phyloP scores from a whole-genome alignment of 2,113 vertebrate species.

The Nesoenas mayeri region DNA sequence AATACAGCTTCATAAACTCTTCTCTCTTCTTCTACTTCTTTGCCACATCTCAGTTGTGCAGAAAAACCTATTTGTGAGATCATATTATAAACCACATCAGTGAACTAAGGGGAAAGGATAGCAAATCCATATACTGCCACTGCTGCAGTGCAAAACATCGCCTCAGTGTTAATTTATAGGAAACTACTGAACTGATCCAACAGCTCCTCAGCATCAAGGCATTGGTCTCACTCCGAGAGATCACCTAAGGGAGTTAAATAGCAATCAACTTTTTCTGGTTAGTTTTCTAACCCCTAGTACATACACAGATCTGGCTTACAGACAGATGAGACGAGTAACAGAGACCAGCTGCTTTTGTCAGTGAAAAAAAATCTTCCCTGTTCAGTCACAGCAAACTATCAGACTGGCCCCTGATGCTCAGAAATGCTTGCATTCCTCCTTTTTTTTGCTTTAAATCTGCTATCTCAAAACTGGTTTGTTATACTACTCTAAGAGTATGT shows the following conservation, averaged over 20 bases:
- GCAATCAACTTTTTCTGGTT: background rate
- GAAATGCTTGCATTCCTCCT: background rate
- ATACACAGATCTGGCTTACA: background rate
- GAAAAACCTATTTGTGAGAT: background rate
- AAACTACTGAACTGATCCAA: background rate
- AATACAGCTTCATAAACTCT: background rate
- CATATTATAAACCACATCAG: background rate
- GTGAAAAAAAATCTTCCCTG: background rate
- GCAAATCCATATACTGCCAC: background rate
- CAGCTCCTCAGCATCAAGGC: background rate
- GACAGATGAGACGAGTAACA: background rate
- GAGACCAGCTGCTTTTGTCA: background rate
- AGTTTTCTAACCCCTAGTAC: background rate
- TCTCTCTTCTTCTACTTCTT: background rate
- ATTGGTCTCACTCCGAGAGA: background rate
- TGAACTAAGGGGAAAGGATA: background rate
- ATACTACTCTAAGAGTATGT: background rate
- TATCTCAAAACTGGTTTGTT: background rate
- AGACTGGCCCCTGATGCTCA: background rate
- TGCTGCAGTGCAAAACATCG: background rate
- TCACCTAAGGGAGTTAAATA: background rate
- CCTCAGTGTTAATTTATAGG: background rate
- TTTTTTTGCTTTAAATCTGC: background rate
- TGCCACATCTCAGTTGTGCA: background rate
- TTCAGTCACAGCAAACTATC: background rate